phyloP scores from a whole-genome alignment of 1,140 invertebrate species.

The Paraescarpia echinospica region DNA sequence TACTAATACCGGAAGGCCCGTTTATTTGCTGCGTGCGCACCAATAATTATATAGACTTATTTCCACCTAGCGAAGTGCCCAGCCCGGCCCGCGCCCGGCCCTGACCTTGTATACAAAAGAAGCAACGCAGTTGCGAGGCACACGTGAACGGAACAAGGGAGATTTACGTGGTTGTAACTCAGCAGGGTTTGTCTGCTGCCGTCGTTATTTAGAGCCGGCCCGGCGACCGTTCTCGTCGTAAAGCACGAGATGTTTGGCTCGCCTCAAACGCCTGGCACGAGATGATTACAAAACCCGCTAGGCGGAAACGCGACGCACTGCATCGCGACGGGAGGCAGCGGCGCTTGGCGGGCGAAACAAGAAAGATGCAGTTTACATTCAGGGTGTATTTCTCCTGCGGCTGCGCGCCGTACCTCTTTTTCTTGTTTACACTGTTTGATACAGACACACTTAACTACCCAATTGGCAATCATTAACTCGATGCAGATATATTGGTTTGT shows the following conservation, averaged over 20 bases:
- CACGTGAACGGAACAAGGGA: background rate
- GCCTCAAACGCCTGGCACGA: background rate
- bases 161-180: background rate
- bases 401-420: background rate
- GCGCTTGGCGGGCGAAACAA: background rate
- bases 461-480: no score
- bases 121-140: background rate
- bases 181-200: background rate
- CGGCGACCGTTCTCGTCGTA: background rate
- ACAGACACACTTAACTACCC: background rate
- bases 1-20: no score
- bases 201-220: background rate
- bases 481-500: no score
- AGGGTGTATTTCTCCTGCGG: background rate
- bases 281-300: background rate
- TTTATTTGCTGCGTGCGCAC: background rate
- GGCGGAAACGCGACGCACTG: background rate
- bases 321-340: background rate
- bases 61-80: background rate
- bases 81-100: background rate
- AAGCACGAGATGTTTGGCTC: background rate
- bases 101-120: background rate
- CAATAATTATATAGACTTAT: background rate
- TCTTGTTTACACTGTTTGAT: background rate
- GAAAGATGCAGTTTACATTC: background rate